These are phyloP conservation scores for Orthosia cruda DNA, from an alignment of 2,888 invertebrate genomes.

Conservation along the genomic window DNA sequence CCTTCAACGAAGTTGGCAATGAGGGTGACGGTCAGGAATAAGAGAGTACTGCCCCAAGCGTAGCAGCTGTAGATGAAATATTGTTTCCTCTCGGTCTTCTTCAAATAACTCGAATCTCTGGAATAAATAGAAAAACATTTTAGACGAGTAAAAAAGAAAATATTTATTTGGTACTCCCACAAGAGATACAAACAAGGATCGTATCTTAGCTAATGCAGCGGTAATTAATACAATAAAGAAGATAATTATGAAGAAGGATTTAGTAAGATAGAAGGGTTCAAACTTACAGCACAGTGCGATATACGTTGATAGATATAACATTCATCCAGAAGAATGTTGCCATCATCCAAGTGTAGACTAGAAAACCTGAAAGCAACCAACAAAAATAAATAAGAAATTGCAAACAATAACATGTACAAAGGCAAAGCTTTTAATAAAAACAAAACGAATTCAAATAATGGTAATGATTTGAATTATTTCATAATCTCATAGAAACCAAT, in stretches of 20 bases:
- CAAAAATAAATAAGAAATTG: background rate
- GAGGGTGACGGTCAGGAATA: conserved; percentile 90
- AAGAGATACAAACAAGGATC: too few species aligned
- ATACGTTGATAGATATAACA: conserved; percentile 93
- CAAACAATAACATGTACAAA: background rate
- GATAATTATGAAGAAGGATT: background rate
- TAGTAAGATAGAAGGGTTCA: background rate
- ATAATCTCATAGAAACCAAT: background rate
- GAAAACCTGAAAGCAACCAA: conserved; percentile 85
- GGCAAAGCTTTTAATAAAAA: background rate
- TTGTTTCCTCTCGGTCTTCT: conserved; percentile 90
- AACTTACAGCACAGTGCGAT: conserved; percentile 93
- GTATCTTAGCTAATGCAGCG: too few species aligned
- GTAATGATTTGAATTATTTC: too few species aligned
- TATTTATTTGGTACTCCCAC: too few species aligned
- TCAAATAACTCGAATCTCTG: conserved; percentile 84
- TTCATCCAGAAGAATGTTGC: conserved; percentile 95
- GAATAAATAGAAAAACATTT: conserved; percentile 41
- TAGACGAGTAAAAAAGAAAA: background rate
- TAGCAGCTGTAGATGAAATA: conserved; percentile 91
- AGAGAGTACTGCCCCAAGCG: conserved; percentile 92
- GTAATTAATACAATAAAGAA: background rate
- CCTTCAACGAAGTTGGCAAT: conserved; percentile 91
- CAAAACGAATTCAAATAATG: background rate
- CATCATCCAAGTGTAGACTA: conserved; percentile 92